phyloP scores from a whole-genome alignment of 2,888 invertebrate species.

The Amitus sp. region DNA sequence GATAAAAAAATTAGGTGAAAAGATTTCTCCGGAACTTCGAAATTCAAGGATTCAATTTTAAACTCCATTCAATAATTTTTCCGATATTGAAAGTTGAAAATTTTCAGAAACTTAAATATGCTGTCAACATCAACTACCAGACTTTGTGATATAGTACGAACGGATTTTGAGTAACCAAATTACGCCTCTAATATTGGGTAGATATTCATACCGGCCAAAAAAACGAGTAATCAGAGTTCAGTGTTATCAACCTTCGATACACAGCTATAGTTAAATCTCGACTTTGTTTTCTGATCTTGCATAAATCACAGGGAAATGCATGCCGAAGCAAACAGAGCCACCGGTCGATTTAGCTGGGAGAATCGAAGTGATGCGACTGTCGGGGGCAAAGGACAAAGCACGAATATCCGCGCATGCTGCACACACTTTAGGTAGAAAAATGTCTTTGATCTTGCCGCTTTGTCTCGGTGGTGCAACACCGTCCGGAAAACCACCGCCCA shows the following conservation, averaged over 20 bases:
- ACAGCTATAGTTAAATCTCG: slow-evolving; percentile 1
- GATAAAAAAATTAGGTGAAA: no score
- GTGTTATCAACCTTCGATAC: slow-evolving; percentile 7
- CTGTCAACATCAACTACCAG: no score
- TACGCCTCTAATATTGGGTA: no score
- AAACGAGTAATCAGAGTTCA: no score
- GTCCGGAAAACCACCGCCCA: background rate
- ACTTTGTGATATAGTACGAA: no score
- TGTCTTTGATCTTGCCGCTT: slow-evolving; percentile 1
- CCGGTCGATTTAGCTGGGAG: background rate
- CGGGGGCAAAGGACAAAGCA: background rate
- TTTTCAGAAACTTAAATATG: no score
- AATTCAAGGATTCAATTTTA: no score
- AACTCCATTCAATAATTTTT: no score
- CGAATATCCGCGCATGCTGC: background rate
- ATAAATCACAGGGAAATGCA: slow-evolving; percentile 7
- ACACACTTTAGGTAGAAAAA: background rate
- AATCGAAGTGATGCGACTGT: background rate
- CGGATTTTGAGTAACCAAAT: no score
- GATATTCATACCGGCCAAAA: no score
- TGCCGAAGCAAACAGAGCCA: background rate
- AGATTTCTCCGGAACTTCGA: no score
- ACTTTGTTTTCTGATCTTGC: slow-evolving; percentile 16
- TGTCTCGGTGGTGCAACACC: background rate
- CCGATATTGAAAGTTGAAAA: no score